A percentile compares a stretch with the other conserved stretches of the same genome.
phyloP scores from a whole-genome alignment of 2,797 vertebrate genomes.

The Macroramphosus scolopax region DNA sequence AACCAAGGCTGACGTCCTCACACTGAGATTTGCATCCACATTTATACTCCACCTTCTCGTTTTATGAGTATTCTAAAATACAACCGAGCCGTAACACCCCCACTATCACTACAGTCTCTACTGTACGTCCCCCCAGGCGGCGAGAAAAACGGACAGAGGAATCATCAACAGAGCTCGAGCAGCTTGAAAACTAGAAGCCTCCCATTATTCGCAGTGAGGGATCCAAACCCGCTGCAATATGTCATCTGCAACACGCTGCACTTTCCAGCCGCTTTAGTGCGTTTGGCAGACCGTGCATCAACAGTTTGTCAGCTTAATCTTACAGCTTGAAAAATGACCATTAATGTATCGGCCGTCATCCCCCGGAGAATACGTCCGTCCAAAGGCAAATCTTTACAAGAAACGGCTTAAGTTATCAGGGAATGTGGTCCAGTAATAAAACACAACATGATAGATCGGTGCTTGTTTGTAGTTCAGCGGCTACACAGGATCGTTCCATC shows the following conservation, averaged over 20 bases:
- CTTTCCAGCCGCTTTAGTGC: constrained; percentile 21
- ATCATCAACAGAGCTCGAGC: constrained; percentile 65
- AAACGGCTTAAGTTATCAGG: too few species aligned
- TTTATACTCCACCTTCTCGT: too few species aligned
- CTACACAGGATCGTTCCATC: too few species aligned
- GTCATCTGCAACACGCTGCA: constrained; percentile 57
- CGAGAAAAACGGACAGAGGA: constrained; percentile 35
- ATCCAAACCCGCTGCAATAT: constrained; percentile 54
- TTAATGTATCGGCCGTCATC: constrained; percentile 4
- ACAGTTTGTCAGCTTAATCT: too few species aligned
- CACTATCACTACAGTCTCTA: too few species aligned
- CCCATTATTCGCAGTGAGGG: constrained; percentile 52
- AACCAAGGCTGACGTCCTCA: too few species aligned
- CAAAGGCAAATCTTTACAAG: constrained; percentile 13
- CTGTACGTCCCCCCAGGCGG: constrained; percentile 18
- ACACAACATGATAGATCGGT: too few species aligned
- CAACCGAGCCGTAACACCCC: not conserved
- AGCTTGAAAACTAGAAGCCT: constrained; percentile 58
- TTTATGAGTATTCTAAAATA: not conserved
- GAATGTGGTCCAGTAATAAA: too few species aligned
- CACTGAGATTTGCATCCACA: too few species aligned
- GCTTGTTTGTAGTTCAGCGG: constrained; percentile 3
- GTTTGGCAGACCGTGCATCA: too few species aligned
- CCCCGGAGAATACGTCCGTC: not conserved
- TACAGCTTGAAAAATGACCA: constrained; percentile 27